Conservation (phyloP, 2,797 vertebrate genomes). For the Phaenicophaeus curvirostris region DNA sequence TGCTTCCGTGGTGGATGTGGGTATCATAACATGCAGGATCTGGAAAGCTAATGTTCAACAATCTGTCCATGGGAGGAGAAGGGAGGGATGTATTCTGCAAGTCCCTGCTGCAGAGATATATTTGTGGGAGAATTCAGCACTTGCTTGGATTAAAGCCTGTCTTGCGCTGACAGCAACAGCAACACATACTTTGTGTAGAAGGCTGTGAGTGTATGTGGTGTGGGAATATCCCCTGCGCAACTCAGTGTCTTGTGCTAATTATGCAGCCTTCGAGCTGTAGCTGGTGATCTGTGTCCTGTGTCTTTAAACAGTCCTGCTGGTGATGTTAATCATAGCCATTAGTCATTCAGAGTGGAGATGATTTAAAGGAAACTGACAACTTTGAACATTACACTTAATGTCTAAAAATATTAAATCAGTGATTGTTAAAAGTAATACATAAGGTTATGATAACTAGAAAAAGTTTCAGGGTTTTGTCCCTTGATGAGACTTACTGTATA, state of each 20-base stretch:
- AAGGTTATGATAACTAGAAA: background rate
- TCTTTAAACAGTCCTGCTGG: constrained; percentile 4
- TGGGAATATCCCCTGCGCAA: background rate
- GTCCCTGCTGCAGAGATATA: background rate
- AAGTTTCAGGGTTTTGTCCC: background rate
- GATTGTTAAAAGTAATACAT: background rate
- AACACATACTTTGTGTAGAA: background rate
- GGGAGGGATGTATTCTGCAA: background rate
- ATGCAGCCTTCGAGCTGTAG: background rate
- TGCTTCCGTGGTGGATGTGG: background rate
- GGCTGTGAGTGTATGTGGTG: background rate
- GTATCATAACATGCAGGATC: background rate
- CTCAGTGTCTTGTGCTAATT: background rate
- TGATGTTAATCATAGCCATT: constrained; percentile 14
- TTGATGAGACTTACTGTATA: background rate
- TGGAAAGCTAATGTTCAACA: background rate
- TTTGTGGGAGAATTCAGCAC: rapidly evolving
- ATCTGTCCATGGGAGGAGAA: background rate
- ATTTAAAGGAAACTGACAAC: constrained; percentile 23
- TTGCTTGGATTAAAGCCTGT: background rate
- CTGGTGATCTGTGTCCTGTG: background rate
- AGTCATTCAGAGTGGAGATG: background rate
- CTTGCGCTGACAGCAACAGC: background rate
- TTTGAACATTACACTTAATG: background rate
- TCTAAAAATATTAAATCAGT: background rate